A percentile compares a stretch with the other conserved stretches of the same genome.
phyloP scores from a whole-genome alignment of 2,888 invertebrate genomes.

The Pomacea canaliculata region DNA sequence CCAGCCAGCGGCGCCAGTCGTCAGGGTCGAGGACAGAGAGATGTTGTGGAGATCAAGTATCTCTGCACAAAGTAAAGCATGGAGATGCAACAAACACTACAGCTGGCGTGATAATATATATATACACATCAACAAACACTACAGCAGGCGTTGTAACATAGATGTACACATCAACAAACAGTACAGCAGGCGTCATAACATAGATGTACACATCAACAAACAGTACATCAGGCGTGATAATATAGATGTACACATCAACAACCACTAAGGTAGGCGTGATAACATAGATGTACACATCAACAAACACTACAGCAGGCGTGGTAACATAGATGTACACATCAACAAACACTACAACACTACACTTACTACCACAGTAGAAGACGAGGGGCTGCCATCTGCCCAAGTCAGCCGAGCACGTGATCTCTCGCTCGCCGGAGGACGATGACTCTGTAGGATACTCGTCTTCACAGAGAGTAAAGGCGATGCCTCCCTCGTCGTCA shows the following conservation, averaged over 20 bases:
- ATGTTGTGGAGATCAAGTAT: no score
- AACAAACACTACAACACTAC: background rate
- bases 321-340: background rate
- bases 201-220: background rate
- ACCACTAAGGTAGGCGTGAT: accelerated
- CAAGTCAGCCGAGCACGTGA: no score
- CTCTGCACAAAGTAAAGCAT: background rate
- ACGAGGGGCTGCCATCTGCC: no score
- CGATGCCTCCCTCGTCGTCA: no score
- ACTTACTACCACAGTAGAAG: no score
- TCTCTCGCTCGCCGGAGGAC: no score
- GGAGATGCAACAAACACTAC: background rate
- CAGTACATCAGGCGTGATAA: background rate
- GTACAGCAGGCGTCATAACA: background rate
- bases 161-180: background rate
- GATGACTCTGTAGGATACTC: no score
- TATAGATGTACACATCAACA: background rate
- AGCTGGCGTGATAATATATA: background rate
- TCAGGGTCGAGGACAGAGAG: no score
- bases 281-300: background rate
- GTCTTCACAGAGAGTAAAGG: no score
- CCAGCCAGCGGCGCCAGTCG: no score
- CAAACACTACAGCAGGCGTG: background rate
- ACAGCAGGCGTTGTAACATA: background rate
- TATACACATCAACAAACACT: no score